phyloP scores from a whole-genome alignment of 2,888 invertebrate species.

The Agonopterix arenella region DNA sequence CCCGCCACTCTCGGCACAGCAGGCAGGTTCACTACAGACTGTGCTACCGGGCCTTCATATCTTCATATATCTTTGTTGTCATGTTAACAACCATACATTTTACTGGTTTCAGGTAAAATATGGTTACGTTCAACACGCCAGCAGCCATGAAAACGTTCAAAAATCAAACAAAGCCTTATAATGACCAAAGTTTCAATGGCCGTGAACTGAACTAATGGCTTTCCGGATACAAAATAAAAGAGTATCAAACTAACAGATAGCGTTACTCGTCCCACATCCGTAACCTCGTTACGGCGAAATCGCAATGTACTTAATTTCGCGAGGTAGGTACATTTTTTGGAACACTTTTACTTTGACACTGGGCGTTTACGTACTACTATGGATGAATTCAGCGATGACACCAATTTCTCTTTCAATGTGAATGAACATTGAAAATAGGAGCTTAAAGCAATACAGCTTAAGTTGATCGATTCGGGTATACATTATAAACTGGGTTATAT shows the following conservation, averaged over 20 bases:
- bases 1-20: too few relatives aligned
- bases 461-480: too few relatives aligned
- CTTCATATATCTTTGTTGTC: too few relatives aligned
- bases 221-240: conserved; percentile 47
- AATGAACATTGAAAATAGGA: background rate
- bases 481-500: too few relatives aligned
- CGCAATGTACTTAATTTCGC: conserved; percentile 71
- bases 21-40: too few relatives aligned
- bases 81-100: too few relatives aligned
- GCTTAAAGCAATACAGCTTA: background rate
- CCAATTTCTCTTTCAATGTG: conserved; percentile 71
- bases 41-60: too few relatives aligned
- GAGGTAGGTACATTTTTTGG: conserved; percentile 63
- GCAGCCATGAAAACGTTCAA: conserved; percentile 9
- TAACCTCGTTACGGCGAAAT: conserved; percentile 72
- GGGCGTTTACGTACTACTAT: conserved; percentile 33
- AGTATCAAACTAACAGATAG: conserved; percentile 58
- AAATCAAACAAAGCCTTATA: conserved; percentile 16
- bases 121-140: background rate
- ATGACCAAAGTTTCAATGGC: conserved; percentile 38
- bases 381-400: conserved; percentile 59
- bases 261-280: conserved; percentile 71
- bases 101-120: too few relatives aligned
- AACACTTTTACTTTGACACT: conserved; percentile 73
- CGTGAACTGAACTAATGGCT: conserved; percentile 36